Evolutionary conservation across 1,140 invertebrate species (phyloP), one percentile per base, ranked within the genome.

Genomic region (Chrysomallon squamiferum): DNA sequence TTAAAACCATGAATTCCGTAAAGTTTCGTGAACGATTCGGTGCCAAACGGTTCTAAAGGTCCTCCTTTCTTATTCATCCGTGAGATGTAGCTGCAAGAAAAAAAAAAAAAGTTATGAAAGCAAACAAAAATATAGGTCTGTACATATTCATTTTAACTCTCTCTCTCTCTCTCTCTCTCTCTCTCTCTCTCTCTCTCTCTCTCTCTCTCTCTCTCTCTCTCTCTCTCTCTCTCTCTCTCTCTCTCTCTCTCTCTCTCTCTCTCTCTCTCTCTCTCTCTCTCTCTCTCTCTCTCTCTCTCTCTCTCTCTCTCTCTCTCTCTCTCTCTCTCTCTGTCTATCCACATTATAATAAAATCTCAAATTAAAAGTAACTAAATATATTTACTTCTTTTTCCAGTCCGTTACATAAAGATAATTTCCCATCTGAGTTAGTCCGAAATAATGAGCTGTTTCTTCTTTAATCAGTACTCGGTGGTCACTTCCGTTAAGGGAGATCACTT

Each of bases 351-450:
- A n/a, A n/a, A n/a, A n/a, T n/a, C n/a, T n/a, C n/a, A n/a, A n/a
- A n/a, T n/a, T n/a, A n/a, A n/a, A n/a, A n/a, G n/a, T n/a, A n/a
- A n/a, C n/a, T n/a, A n/a, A n/a, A 60, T 43, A 15, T 35, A 77
- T 74, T 71, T 64, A 77, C 74, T 74, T 76, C 29, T 67, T 66
- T 41, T 66, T 71, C 82, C 79, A 82, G 57, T 82, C 80, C 4
- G 78, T 73, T 59, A 79, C 67, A 68, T 79, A 82, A n/a, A 84
- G 58, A 62, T 76, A 79, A 9, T 76, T 64, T 11, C 78, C 79
- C 45, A 67, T 54, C 13, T 76, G 30, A 29, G 93, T 90, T 20
- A 96, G 84, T 0, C 93, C 93, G 73, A 95, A 95, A 0, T 93
- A 93, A 87, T 95, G 92, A 6, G 90, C 89, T 0, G 91, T 87